phyloP scores from a whole-genome alignment of 2,888 invertebrate species.

The Panorpa germanica region DNA sequence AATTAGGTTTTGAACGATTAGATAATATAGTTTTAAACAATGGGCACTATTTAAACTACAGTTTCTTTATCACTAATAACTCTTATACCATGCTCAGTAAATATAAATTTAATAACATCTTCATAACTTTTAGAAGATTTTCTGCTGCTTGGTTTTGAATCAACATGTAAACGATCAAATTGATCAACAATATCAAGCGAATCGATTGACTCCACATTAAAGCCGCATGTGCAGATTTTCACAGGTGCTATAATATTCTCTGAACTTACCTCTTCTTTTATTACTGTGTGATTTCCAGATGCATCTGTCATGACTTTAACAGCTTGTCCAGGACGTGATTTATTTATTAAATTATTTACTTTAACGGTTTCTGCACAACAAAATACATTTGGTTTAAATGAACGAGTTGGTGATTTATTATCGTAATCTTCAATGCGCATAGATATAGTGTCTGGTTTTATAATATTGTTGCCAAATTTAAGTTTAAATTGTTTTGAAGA shows the following conservation, averaged over 20 bases:
- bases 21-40: slow-evolving; percentile 1
- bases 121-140: slow-evolving; percentile 25
- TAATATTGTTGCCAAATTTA: slow-evolving; percentile 21
- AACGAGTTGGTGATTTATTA: too few relatives aligned
- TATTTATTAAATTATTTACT: slow-evolving; percentile 12
- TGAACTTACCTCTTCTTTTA: slow-evolving; percentile 12
- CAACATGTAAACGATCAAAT: slow-evolving; percentile 19
- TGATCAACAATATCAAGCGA: slow-evolving; percentile 17
- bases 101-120: slow-evolving; percentile 48
- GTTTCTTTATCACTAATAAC: slow-evolving; percentile 65
- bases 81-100: slow-evolving; percentile 60
- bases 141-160: background rate
- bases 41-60: slow-evolving; percentile 28
- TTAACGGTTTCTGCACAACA: slow-evolving; percentile 19
- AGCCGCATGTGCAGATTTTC: slow-evolving; percentile 19
- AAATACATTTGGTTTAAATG: slow-evolving; percentile 20
- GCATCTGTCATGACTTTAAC: slow-evolving; percentile 46
- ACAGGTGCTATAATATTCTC: slow-evolving; percentile 1
- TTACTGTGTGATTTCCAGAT: slow-evolving; percentile 23
- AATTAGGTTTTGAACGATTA: too few relatives aligned
- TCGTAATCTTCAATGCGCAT: slow-evolving; percentile 19
- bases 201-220: slow-evolving; percentile 23
- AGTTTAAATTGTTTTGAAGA: slow-evolving; percentile 19
- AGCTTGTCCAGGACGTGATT: slow-evolving; percentile 54
- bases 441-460: slow-evolving; percentile 22